Conservation (phyloP, 2,797 vertebrate genomes). For the Scleropages formosus region DNA sequence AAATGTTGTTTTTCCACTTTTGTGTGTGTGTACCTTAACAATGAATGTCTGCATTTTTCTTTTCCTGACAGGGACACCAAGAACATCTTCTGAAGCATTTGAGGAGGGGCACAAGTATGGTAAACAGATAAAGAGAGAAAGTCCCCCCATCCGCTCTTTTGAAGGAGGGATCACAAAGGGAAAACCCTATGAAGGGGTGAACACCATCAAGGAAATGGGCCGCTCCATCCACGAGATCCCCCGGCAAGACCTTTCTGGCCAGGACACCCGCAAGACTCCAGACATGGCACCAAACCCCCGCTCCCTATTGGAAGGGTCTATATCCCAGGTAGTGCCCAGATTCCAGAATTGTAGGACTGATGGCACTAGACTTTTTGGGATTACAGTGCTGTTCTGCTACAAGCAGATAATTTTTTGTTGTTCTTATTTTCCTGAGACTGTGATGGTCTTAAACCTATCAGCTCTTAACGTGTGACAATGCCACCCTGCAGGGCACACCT, state of each 20-base stretch:
- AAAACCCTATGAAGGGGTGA: slow-evolving; percentile 91
- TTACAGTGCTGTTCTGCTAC: neutral
- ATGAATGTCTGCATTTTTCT: neutral
- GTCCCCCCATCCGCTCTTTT: slow-evolving; percentile 87
- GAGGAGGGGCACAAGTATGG: slow-evolving; percentile 91
- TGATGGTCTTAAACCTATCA: neutral
- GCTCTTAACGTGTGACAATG: neutral
- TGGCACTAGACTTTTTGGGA: no score
- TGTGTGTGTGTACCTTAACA: neutral
- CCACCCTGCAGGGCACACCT: slow-evolving; percentile 66
- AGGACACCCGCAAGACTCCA: slow-evolving; percentile 88
- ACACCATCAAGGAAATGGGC: slow-evolving; percentile 97
- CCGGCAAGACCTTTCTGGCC: slow-evolving; percentile 80
- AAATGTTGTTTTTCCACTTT: neutral
- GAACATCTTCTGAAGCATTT: slow-evolving; percentile 82
- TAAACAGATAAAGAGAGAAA: slow-evolving; percentile 94
- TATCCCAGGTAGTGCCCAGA: slow-evolving; percentile 80
- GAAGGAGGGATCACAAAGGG: slow-evolving; percentile 94
- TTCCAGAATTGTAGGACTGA: neutral
- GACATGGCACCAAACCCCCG: slow-evolving; percentile 75
- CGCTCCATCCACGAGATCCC: slow-evolving; percentile 98
- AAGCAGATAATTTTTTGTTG: neutral
- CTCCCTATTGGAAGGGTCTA: slow-evolving; percentile 83
- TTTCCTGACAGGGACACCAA: slow-evolving; percentile 82
- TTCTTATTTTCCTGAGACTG: no score